These are phyloP conservation scores for Proctacanthus coquilletti DNA, from an alignment of 1,140 invertebrate genomes.

Conservation along the genomic window DNA sequence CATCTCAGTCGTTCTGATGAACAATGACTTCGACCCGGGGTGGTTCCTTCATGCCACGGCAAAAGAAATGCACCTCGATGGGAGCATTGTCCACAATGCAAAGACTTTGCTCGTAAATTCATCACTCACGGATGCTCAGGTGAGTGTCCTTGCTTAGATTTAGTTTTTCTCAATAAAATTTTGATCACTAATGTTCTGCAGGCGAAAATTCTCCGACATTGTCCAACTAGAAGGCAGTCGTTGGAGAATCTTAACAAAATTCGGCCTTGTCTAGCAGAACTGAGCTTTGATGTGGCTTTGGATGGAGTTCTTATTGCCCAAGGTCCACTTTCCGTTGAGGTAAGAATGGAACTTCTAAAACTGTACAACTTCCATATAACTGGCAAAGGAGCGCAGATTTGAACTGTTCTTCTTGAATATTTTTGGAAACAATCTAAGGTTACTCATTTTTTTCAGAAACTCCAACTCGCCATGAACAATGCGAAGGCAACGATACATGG, in stretches of 20 bases:
- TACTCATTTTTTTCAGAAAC: conserved; percentile 42
- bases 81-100: conserved; percentile 53
- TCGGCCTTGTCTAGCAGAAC: conserved; percentile 46
- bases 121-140: conserved; percentile 39
- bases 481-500: conserved; percentile 48
- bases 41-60: conserved; percentile 62
- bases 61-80: conserved; percentile 60
- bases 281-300: conserved; percentile 52
- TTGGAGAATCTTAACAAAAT: conserved; percentile 25
- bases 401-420: too few relatives aligned
- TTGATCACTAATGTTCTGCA: conserved; percentile 5
- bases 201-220: conserved; percentile 32
- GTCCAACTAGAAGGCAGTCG: conserved; percentile 19
- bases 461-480: conserved; percentile 51
- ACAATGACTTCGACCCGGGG: conserved; percentile 41
- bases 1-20: conserved; percentile 55
- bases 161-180: neutral
- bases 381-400: conserved; percentile 1
- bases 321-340: conserved; percentile 60
- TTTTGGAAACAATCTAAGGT: too few relatives aligned
- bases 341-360: conserved; percentile 22
- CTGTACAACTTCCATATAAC: neutral
- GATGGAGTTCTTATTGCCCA: conserved; percentile 60
- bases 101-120: conserved; percentile 56
- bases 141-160: conserved; percentile 6